A percentile compares a stretch with the other conserved stretches of the same genome.
These are phyloP conservation scores for Calliphora vomitoria DNA, from an alignment of 2,888 invertebrate genomes.

Conservation along the genomic window DNA sequence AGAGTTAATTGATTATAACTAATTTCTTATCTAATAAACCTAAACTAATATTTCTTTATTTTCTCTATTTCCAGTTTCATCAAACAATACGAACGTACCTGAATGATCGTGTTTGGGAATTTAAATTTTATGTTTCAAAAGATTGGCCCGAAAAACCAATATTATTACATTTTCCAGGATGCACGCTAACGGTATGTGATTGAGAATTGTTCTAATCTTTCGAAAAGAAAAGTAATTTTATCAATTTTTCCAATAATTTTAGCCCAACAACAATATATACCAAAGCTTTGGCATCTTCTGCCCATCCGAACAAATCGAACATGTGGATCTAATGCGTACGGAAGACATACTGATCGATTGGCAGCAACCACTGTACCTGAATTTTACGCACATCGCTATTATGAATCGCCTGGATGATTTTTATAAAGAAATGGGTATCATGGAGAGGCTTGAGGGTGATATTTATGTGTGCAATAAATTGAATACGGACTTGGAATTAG, in stretches of 20 bases:
- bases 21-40: not conserved
- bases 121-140: conserved; percentile 95
- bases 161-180: conserved; percentile 94
- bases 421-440: conserved; percentile 87
- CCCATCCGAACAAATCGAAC: conserved; percentile 90
- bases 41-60: not conserved
- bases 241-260: conserved; percentile 77
- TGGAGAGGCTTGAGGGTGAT: conserved; percentile 92
- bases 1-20: no score
- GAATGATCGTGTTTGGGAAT: conserved; percentile 95
- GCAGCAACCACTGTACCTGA: conserved; percentile 92
- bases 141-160: conserved; percentile 94
- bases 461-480: conserved; percentile 90
- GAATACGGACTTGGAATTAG: conserved; percentile 86
- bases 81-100: conserved; percentile 95
- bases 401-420: conserved; percentile 91
- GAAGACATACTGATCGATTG: conserved; percentile 93
- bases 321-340: conserved; percentile 89
- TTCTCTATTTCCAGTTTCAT: conserved; percentile 89
- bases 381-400: conserved; percentile 93
- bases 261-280: conserved; percentile 92
- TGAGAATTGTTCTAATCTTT: no score
- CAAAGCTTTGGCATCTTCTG: conserved; percentile 95
- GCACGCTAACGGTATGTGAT: conserved; percentile 91
- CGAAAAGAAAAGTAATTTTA: no score